Evolutionary conservation across 2,888 invertebrate genomes (phyloP), one percentile per base, ranked within the genome.

Genomic region (Sesamia inferens): DNA sequence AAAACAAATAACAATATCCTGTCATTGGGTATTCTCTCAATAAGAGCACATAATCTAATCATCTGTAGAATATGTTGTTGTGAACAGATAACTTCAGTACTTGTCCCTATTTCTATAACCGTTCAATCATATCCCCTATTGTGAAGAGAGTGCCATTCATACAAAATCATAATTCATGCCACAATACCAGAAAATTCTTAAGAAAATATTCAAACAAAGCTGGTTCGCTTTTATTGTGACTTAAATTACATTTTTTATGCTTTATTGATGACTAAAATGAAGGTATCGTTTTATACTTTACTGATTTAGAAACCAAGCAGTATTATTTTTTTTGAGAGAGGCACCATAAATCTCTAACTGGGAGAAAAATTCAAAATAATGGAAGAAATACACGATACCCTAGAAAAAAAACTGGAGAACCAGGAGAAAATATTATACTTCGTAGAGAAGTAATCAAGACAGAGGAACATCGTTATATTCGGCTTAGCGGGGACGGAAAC

Each of bases 111-210:
- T 76, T 74, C 68, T 48, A 68, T 68, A 74, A 77, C 55, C 76
- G 69, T 71, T 82, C 76, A 84, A 84, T 84, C 79, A 82, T 74
- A 68, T 31, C 44, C 31, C 57, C 70, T 57, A 75, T 84, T 84
- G 84, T 84, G 59, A 44, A 73, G 65, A 79, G 70, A 82, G 63
- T 77, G 54, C 76, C 51, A 74, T 84, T 76, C 72, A 74, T 79
- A 79, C 63, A 76, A 76, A 79, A 75, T 75, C 82, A 77, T 79
- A 79, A 78, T 83, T 79, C 79, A 64, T 74, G 68, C 68, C 55
- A 84, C 76, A 83, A 84, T 74, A 69, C 70, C 54, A 79, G 65
- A 69, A 76, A 61, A 69, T 72, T 71, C 71, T 71, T 61, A 69
- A 61, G 69, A 71, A 79, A 82, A 82, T 68, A 79, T 58, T 71